Conservation (phyloP, 2,113 vertebrate genomes). For the Nerophis lumbriciformis region DNA sequence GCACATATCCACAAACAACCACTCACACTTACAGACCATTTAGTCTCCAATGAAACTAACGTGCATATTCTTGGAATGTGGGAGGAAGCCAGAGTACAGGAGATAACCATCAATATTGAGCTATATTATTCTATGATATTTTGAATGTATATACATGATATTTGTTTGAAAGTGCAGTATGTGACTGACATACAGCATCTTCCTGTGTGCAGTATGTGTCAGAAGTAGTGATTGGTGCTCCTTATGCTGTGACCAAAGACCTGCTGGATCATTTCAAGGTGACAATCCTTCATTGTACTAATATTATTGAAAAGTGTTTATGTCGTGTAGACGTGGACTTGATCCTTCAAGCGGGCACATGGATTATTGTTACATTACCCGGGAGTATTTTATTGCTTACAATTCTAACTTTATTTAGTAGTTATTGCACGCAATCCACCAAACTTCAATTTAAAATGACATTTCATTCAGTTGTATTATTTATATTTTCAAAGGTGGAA, state of each 20-base stretch:
- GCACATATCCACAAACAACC: too few species aligned
- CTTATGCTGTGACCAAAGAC: constrained; percentile 86
- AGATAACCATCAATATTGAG: too few species aligned
- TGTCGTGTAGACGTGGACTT: neutral
- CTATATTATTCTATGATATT: too few species aligned
- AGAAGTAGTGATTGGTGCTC: constrained; percentile 95
- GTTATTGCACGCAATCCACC: neutral
- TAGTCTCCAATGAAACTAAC: too few species aligned
- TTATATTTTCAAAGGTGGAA: too few species aligned
- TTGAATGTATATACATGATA: too few species aligned
- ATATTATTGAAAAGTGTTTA: neutral
- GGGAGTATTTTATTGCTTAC: neutral
- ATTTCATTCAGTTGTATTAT: too few species aligned
- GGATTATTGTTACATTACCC: neutral
- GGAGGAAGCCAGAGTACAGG: too few species aligned
- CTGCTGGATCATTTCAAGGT: constrained; percentile 96
- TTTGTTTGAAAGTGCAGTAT: neutral
- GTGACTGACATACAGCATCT: neutral
- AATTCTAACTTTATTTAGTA: too few species aligned
- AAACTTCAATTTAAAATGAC: too few species aligned
- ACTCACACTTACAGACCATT: too few species aligned
- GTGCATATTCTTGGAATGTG: too few species aligned
- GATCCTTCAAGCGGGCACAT: neutral
- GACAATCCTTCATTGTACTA: neutral
- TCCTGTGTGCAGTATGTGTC: constrained; percentile 81